Base-by-base conservation (phyloP, 2,797 vertebrate genomes). In the Phyllotis vaccarum region DNA sequence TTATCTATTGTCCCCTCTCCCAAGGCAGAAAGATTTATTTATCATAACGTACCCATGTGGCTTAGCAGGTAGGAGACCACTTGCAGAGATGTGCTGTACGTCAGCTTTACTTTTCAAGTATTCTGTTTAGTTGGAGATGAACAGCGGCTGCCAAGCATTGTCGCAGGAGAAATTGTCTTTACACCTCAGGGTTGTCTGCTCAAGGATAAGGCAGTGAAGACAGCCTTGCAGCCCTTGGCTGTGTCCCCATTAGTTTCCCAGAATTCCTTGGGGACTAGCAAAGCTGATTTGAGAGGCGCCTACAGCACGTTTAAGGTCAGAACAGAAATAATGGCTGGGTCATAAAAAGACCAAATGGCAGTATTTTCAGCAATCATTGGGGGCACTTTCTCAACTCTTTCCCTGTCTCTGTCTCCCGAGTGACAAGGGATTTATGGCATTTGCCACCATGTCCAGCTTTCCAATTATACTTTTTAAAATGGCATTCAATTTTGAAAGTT, bases 401-500 rank as follows among this genome's bases (percentile, higher is more conserved):
- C 81, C 62, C 27, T 49, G 43, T 49, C 81, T 49, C 40, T 12
- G 10, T 21, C 11, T 66, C 62, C 82, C 31, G 68, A 52, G 43
- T 68, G 46, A 68, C 82, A 86, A n/a, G 12, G 82, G 21, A 68
- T 37, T 68, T 86, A 52, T 52, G 31, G 46, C 21, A n/a, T 68
- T 21, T 56, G 70, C 34, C 46, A 79, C 27, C 75, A 75, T 81
- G 95, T 93, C 89, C 34, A 94, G 49, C 60, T 92, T n/a, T 94
- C 52, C 72, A 82, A 1, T n/a, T 85, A 40, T 91, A n/a, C 43
- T 85, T 66, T 94, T 58, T 16, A 72, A 49, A 94, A 66, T 82
- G 58, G 66, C 60, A 49, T 89, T 93, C 92, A 72, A 75, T 78
- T 95, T 94, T 76, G n/a, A 86, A 93, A 91, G 52, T 90, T 94